Evolutionary conservation across 2,888 invertebrate species (phyloP), one percentile per base, ranked within the genome.

Genomic region (Tetramorium bicarinatum): DNA sequence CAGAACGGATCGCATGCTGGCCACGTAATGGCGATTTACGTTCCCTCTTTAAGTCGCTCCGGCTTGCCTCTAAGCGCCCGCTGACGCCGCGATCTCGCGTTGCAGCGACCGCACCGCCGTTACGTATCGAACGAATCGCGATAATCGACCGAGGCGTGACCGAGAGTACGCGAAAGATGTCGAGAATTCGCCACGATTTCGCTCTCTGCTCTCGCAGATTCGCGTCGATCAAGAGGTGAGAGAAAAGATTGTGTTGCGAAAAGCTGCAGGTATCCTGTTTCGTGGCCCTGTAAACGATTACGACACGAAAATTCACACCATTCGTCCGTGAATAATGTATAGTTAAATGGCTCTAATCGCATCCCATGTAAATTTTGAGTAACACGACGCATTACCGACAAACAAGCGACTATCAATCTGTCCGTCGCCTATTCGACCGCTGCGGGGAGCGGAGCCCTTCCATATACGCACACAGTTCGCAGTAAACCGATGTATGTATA

Each of bases 11-110:
- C 72, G 82, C 72, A 84, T 72, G 74, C 79, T 47, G 72, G 18
- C 81, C 71, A 82, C 84, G 85, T 85, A 84, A 80, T 80, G 72
- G 75, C 80, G 79, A 85, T 84, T 85, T 84, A 84, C 79, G 84
- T 83, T 84, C 66, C 74, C 84, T 72, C 79, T 69, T 85, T 83
- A 83, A 76, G 83, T 83, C 64, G 66, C 25, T 25, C 66, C 44
- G 56, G 18, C 47, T 71, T 41, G 56, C 41, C 52, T 38, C 18
- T 29, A 47, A 54, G 66, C 69, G 59, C 59, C 59, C 75, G 47
- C 49, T 29, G 69, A 56, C 29, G 41, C 49, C 44, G 21, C 47
- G 18, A 15, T 69, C 34, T 34, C n/a, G 79, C 56, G 79, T 13
- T 66, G 15, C 77, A 44, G 29, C 67, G 18, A 38, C 21, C 29